Evolutionary conservation across 2,113 vertebrate genomes (phyloP).

Genomic region (Struthio camelus): DNA sequence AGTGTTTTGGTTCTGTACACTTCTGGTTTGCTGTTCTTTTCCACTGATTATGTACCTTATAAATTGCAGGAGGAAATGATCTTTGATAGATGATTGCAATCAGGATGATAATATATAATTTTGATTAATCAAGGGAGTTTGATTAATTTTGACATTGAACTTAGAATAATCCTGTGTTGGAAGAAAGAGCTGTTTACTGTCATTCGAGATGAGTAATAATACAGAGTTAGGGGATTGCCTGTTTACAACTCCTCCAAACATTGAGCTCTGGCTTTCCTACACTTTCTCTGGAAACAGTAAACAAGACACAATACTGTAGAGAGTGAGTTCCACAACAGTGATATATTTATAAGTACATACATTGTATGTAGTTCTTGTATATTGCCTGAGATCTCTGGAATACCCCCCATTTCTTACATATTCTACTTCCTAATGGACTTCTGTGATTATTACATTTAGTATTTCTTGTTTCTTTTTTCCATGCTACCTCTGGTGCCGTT

Average conservation of each 20-base stretch:
- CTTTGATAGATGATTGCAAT: constrained; percentile 81
- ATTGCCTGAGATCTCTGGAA: not conserved
- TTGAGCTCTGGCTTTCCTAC: constrained; percentile 1
- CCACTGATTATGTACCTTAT: constrained; percentile 66
- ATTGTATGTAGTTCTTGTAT: not conserved
- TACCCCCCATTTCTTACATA: not conserved
- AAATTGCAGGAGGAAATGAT: constrained; percentile 71
- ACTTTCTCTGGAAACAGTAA: not conserved
- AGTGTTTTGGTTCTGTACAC: not conserved
- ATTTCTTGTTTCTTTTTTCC: not conserved
- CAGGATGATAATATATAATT: constrained; percentile 78
- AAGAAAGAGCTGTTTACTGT: constrained; percentile 56
- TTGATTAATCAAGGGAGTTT: constrained; percentile 79
- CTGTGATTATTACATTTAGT: not conserved
- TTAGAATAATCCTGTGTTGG: constrained; percentile 48
- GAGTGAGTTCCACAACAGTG: not conserved
- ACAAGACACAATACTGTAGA: not conserved
- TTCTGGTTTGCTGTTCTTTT: constrained; percentile 47
- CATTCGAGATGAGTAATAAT: constrained; percentile 42
- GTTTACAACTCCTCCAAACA: constrained; percentile 5
- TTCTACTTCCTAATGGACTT: not conserved
- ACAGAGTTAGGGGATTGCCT: not conserved
- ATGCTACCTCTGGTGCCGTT: not conserved
- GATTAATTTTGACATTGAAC: constrained; percentile 78
- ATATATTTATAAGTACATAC: not conserved